Evolutionary conservation across 1,140 invertebrate genomes (phyloP), one percentile per base, ranked within the genome.

Genomic region (Drosophila watanabei): DNA sequence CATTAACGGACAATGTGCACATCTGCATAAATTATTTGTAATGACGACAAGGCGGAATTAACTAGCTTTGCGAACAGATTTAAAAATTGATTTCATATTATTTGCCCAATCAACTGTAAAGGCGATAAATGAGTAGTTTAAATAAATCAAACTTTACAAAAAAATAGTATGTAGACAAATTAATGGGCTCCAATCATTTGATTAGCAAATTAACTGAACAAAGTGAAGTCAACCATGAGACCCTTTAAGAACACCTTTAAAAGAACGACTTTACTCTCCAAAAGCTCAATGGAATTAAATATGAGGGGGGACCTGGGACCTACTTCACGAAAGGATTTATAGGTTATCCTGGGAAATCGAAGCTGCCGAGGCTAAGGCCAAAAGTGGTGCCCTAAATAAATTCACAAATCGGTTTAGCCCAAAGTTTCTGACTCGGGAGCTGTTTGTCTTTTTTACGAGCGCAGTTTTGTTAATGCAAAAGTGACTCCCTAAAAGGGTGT

Each of bases 21-120:
- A 80, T 89, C 79, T 64, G 78, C 66, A 82, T 86, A 90, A 90
- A 90, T 90, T 90, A 90, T 90, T 84, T 85, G 89, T 89, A 85
- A 89, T 85, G 64, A 68, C 56, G 72, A 85, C 84, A 79, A 79
- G 72, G 48, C 60, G 75, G 72, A 79, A 88, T 88, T 89, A 81
- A 84, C 80, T 39, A 54, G 71, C 66, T 32, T 62, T 33, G 28
- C 37, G n/a, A 35, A 51, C 54, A 54, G 86, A 82, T 80, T 82
- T 86, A 65, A 78, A 89, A 89, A 82, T 89, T 82, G 82, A 89
- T 89, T 90, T 75, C 70, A 33, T 73, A 71, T 82, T 86, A 77
- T 69, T 66, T 64, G 82, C 76, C 49, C 82, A 90, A 86, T 90
- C 86, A 90, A 90, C 79, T 79, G 86, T 76, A 72, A 90, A 82